Evolutionary conservation across 2,888 invertebrate genomes (phyloP).

Genomic region (Heliconius sara): DNA sequence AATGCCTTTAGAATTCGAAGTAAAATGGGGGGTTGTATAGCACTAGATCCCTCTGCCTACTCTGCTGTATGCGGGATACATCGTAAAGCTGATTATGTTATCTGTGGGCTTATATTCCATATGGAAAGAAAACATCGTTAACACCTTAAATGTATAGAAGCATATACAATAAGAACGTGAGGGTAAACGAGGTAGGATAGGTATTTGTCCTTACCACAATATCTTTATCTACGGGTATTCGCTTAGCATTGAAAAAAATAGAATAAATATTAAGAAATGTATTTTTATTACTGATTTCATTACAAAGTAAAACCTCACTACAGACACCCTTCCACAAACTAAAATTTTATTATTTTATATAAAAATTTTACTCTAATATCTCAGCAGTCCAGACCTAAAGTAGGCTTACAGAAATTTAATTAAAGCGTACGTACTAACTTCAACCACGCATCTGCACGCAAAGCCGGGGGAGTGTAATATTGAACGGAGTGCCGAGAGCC

Average conservation of each 20-base stretch:
- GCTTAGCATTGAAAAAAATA: no score
- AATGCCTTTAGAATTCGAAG: no score
- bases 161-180: not conserved
- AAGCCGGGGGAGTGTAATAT: constrained; percentile 44
- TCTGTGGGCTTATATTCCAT: not conserved
- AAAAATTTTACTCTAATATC: constrained; percentile 13
- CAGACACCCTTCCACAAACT: not conserved
- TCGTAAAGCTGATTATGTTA: no score
- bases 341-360: not conserved
- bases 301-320: not conserved
- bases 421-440: constrained; percentile 28
- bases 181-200: not conserved
- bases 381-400: constrained; percentile 16
- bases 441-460: constrained; percentile 39
- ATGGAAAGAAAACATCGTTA: not conserved
- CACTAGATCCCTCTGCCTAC: no score
- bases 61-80: no score
- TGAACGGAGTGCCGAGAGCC: constrained; percentile 55
- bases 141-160: not conserved
- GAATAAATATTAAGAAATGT: no score
- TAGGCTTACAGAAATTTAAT: constrained; percentile 37
- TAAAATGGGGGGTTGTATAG: no score
- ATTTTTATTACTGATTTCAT: no score
- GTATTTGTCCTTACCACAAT: not conserved
- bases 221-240: not conserved